Evolutionary conservation across 2,888 invertebrate genomes (phyloP).

Genomic region (Parnassius smintheus): DNA sequence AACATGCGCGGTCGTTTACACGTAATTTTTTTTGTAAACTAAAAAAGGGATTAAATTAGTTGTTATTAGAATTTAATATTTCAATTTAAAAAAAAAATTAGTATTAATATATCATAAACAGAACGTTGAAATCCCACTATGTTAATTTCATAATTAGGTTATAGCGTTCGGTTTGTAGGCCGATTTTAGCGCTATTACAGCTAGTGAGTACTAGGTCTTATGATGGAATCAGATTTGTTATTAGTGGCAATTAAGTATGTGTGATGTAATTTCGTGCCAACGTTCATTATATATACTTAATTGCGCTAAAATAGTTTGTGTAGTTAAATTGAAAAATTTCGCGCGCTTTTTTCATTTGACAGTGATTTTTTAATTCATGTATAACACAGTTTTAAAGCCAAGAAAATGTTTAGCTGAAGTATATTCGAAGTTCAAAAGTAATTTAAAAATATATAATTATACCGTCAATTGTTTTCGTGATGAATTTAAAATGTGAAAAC

Average conservation of each 20-base stretch:
- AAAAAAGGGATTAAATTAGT: no score
- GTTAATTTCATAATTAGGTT: conserved; percentile 21
- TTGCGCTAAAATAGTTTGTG: background rate
- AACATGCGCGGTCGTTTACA: no score
- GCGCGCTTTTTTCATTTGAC: background rate
- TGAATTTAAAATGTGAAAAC: conserved; percentile 31
- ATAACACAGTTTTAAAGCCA: no score
- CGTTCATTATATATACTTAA: conserved; percentile 1
- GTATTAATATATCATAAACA: background rate
- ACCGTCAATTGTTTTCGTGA: conserved; percentile 26
- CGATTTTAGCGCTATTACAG: conserved; percentile 14
- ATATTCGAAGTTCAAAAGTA: background rate
- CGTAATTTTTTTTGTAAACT: no score
- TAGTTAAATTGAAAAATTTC: conserved; percentile 1
- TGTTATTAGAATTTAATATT: background rate
- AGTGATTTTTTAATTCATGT: no score
- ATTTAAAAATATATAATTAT: background rate
- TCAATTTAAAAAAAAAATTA: background rate
- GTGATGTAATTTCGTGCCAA: conserved; percentile 20
- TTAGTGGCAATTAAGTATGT: conserved; percentile 17
- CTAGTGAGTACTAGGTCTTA: conserved; percentile 10
- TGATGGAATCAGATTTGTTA: conserved; percentile 21
- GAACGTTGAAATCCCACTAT: background rate
- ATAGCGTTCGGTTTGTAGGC: conserved; percentile 1
- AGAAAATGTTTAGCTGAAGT: background rate